Evolutionary conservation across 92 coral and sea anemone species (phyloP), one percentile per base, ranked within the genome.

Genomic region (Porites evermanni): DNA sequence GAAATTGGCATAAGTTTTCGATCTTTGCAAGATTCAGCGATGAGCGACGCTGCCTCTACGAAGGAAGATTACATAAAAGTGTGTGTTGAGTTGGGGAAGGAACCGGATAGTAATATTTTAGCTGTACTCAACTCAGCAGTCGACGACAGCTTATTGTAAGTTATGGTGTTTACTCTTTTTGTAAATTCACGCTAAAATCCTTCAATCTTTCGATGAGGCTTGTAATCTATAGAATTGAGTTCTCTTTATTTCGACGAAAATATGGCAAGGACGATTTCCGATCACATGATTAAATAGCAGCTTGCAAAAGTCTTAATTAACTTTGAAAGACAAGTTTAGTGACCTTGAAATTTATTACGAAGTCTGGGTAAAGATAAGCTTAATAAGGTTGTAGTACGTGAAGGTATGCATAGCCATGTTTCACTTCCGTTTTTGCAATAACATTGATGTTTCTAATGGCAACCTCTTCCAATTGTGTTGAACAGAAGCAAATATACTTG

Each of bases 1-100:
- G 59, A 58, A 53, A 19, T 75, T 51, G 69, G 63, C 20, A 26
- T n/a, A 56, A 65, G 50, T 5, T 23, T 56, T 10, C n/a, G 9
- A 50, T 17, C 23, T 80, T 51, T 68, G 6, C 13, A 7, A 44
- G 44, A 11, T 29, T 1, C 47, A 58, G 86, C 64, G 16, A 97
- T 97, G 99, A 85, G 88, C 20, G 99, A 97, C 89, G 97, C 98
- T 17, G 72, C 86, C 65, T 67, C 97, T 20, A 97, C 99, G 21
- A 97, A 92, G 87, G 97, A 90, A 68, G 91, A 88, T 53, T 97
- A 93, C 87, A 80, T 95, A 13, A 83, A 88, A 75, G 93, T 86
- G 52, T 97, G 99, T 82, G 91, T 75, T 38, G 98, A 95, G 50
- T 72, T 89, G 81, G 70, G 83, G 24, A 92, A 88, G 70, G 91